Evolutionary conservation across 2,888 invertebrate species (phyloP), one percentile per base, ranked within the genome.

Genomic region (Lymantria monacha): DNA sequence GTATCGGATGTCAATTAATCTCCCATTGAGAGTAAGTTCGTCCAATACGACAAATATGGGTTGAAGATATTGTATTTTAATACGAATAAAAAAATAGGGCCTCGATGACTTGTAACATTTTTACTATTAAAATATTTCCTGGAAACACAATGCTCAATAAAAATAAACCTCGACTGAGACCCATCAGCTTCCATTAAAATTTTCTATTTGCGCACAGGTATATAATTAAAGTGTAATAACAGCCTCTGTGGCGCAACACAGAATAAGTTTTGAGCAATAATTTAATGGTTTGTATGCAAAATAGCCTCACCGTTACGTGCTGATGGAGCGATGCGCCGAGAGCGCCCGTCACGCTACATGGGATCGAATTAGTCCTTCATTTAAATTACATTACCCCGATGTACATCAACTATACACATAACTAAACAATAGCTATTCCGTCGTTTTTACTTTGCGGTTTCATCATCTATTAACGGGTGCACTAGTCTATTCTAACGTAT

Each of bases 221-320:
- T 88, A 80, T 84, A 89, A 91, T 90, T 91, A 91, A 86, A 82
- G 83, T 75, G 78, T 90, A 89, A 91, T 89, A 88, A 84, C 85
- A 84, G 84, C 81, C 83, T 86, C 83, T 79, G 85, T 88, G 83
- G 85, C 76, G 90, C 83, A 90, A 89, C 89, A 87, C 83, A 87
- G 90, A 90, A 89, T 91, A 85, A 88, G 85, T 90, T 90, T 90
- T 88, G 82, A 89, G 89, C 87, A 91, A 89, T 91, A 89, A 91
- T 89, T 87, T 89, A 88, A 91, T 90, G 88, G 89, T 85, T 85
- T 86, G 87, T 90, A 91, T 90, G 90, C 89, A 91, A 91, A 91
- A 90, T 87, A 89, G 87, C 79, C 76, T 70, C 79, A 81, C 89
- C 87, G 91, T 89, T 90, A 89, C 84, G 83, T 87, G 89, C 83